These are phyloP conservation scores for Lanistes nyassanus DNA, from an alignment of 1,140 invertebrate genomes.

Conservation along the genomic window DNA sequence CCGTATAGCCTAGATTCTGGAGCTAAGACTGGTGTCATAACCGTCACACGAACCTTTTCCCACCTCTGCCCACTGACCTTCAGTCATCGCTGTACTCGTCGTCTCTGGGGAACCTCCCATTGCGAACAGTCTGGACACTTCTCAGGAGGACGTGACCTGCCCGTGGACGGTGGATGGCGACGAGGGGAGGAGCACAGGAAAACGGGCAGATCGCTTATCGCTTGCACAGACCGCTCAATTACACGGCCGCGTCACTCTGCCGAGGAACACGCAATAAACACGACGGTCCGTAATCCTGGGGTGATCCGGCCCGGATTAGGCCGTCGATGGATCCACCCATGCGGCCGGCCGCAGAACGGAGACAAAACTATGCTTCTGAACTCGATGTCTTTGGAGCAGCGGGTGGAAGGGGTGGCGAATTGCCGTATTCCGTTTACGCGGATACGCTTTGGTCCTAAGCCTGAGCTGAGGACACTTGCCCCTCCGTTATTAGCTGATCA, in stretches of 20 bases:
- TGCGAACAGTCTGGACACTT: background rate
- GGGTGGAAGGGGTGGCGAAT: background rate
- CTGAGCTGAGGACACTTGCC: background rate
- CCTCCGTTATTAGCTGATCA: slow-evolving; percentile 14
- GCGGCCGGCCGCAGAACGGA: background rate
- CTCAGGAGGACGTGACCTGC: background rate
- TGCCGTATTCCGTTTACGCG: background rate
- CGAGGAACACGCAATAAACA: slow-evolving; percentile 4
- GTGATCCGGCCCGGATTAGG: slow-evolving; percentile 2
- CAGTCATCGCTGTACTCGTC: background rate
- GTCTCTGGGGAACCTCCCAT: background rate
- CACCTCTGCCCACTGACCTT: background rate
- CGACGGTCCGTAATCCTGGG: slow-evolving; percentile 10
- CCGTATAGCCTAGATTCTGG: background rate
- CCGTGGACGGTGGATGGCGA: background rate
- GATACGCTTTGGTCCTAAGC: background rate
- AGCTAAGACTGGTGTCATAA: background rate
- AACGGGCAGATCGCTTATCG: slow-evolving; percentile 13
- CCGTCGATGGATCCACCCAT: slow-evolving; percentile 17
- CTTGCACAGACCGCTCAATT: slow-evolving; percentile 8
- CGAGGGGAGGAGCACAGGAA: background rate
- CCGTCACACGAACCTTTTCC: background rate
- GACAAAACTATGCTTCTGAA: background rate
- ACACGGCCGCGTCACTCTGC: slow-evolving; percentile 2
- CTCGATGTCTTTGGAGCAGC: background rate